Base-by-base conservation (phyloP, 2,888 invertebrate species). In the Tetropium fuscum region DNA sequence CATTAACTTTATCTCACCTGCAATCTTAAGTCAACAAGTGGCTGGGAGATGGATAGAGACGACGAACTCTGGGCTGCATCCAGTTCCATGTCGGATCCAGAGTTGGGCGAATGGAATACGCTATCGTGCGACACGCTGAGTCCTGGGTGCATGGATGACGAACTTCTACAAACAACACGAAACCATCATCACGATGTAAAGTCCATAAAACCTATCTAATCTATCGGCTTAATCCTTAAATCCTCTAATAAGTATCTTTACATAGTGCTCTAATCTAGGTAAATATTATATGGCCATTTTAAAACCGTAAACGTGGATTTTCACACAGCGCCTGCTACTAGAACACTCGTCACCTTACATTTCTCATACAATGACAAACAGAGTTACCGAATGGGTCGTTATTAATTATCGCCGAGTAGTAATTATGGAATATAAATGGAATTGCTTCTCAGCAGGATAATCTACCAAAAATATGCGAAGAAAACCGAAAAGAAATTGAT, bases 41-140 rank as follows among this genome's bases (percentile, higher is more conserved):
- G 80, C 69, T 82, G 81, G 34, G 81, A 81, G 60, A 81, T 78
- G 43, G 81, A 82, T 43, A 83, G 74, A 1, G 82, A 82, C 13
- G 82, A 82, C 15, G 82, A 79, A 73, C 83, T 82, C 63, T 81
- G 80, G 15, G 80, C 80, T 68, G 85, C 86, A 59, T 87, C 82
- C 66, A 83, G 73, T 55, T 83, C 82, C 57, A 81, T 74, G 66
- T 83, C 83, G 7, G 83, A 83, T 30, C 80, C 83, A 18, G 83
- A 88, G 49, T 87, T 86, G 15, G 87, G 84, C 77, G 92, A 93
- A 53, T 94, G 92, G 84, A 95, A 95, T 74, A 95, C 92, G 68
- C 94, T 94, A 85, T 95, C 95, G 82, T 95, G 94, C 15, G 94
- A 94, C 74, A 95, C 92, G 63, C 94, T 94, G 72, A 94, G 85